Conservation (phyloP, 2,797 vertebrate genomes). For the Chromis chromis region DNA sequence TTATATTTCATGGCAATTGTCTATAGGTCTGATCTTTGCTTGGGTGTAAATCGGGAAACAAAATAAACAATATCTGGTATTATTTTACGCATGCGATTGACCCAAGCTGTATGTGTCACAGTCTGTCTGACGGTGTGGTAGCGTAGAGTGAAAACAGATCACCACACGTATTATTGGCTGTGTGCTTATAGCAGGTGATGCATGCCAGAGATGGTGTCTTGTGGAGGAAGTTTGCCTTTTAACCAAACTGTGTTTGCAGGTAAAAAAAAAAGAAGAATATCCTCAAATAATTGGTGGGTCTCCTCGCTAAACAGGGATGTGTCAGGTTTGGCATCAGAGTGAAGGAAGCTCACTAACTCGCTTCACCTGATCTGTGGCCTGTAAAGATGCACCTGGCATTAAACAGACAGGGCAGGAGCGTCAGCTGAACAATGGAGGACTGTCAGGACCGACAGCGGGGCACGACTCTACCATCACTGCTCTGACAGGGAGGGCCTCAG, state of each 20-base stretch:
- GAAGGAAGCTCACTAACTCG: constrained; percentile 62
- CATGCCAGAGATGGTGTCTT: constrained; percentile 44
- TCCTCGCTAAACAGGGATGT: constrained; percentile 78
- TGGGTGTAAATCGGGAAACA: constrained; percentile 24
- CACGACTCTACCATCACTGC: constrained; percentile 89
- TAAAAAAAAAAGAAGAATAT: constrained; percentile 39
- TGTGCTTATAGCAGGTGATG: constrained; percentile 21
- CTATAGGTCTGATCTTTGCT: constrained; percentile 12
- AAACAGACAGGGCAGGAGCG: constrained; percentile 86
- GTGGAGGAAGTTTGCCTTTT: constrained; percentile 59
- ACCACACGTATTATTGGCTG: constrained; percentile 21
- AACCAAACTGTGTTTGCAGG: constrained; percentile 64
- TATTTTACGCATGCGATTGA: constrained; percentile 41
- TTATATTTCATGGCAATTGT: constrained; percentile 32
- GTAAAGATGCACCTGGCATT: constrained; percentile 91
- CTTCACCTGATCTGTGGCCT: constrained; percentile 83
- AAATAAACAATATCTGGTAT: constrained; percentile 19
- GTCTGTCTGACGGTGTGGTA: constrained; percentile 18
- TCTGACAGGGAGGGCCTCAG: constrained; percentile 96
- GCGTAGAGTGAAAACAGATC: constrained; percentile 31
- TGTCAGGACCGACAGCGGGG: constrained; percentile 94
- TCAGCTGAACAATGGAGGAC: constrained; percentile 92
- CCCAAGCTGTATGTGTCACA: constrained; percentile 14
- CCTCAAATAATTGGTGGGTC: constrained; percentile 62
- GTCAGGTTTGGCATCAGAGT: constrained; percentile 84